phyloP scores from a whole-genome alignment of 2,888 invertebrate species.

The Serripes groenlandicus region DNA sequence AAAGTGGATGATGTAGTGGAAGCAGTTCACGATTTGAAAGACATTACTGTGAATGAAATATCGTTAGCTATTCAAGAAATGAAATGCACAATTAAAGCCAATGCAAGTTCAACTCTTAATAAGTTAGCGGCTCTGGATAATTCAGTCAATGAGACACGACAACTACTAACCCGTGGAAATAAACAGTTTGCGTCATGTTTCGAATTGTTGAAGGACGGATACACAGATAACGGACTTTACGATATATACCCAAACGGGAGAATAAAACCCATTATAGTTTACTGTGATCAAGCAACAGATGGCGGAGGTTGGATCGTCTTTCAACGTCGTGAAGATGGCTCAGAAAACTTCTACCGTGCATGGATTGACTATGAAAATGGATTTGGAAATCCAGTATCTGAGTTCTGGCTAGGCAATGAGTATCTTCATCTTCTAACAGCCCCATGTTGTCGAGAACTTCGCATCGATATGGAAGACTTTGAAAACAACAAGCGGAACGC shows the following conservation, averaged over 20 bases:
- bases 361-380: conserved; percentile 44
- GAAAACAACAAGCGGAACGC: conserved; percentile 26
- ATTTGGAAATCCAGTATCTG: conserved; percentile 28
- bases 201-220: conserved; percentile 35
- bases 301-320: conserved; percentile 67
- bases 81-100: too few species aligned
- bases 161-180: too few species aligned
- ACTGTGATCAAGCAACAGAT: conserved; percentile 60
- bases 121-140: too few species aligned
- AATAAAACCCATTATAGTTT: conserved; percentile 40
- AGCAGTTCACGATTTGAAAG: too few species aligned
- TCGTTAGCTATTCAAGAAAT: too few species aligned
- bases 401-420: conserved; percentile 53
- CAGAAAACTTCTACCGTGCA: conserved; percentile 34
- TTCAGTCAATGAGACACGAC: too few species aligned
- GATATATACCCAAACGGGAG: conserved; percentile 50
- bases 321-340: conserved; percentile 45
- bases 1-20: too few species aligned
- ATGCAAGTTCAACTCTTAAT: too few species aligned
- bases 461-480: conserved; percentile 47
- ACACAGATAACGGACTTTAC: conserved; percentile 50
- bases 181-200: conserved; percentile 32
- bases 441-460: conserved; percentile 22
- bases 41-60: too few species aligned
- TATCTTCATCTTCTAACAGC: conserved; percentile 24